phyloP scores from a whole-genome alignment of 2,888 invertebrate genomes.

The Zhengitettix transpicula region DNA sequence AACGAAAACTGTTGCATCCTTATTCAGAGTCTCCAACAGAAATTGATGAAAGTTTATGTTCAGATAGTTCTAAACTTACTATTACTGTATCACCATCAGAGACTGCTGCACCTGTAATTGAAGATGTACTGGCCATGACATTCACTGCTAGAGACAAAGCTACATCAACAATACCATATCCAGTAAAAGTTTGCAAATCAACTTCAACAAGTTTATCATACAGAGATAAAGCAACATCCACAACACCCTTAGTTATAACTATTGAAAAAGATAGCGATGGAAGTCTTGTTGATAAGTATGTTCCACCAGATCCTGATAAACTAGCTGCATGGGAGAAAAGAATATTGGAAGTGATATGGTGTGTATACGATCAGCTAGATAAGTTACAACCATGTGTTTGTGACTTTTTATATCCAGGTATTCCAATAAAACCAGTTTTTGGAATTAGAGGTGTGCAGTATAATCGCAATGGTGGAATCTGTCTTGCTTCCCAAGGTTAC shows the following conservation, averaged over 20 bases:
- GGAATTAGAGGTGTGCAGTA: background rate
- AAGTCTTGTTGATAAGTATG: background rate
- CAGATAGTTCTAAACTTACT: no score
- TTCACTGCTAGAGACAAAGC: background rate
- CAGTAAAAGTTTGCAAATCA: background rate
- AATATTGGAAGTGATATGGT: background rate
- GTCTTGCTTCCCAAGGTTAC: background rate
- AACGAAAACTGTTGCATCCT: no score
- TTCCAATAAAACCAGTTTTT: background rate
- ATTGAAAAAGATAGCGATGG: background rate
- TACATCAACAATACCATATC: background rate
- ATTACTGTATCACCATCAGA: no score
- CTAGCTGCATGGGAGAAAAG: background rate
- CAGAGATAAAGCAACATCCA: background rate
- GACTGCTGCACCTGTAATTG: no score
- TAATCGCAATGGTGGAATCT: background rate
- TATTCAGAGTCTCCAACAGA: no score
- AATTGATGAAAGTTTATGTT: no score
- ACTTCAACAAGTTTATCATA: background rate
- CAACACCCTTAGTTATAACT: background rate
- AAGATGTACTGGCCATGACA: no score
- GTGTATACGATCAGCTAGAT: background rate
- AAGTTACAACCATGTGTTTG: no score
- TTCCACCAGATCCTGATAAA: background rate
- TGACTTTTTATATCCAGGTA: no score